Base-by-base conservation (phyloP, 2,797 vertebrate species). In the Centroberyx gerrardi region DNA sequence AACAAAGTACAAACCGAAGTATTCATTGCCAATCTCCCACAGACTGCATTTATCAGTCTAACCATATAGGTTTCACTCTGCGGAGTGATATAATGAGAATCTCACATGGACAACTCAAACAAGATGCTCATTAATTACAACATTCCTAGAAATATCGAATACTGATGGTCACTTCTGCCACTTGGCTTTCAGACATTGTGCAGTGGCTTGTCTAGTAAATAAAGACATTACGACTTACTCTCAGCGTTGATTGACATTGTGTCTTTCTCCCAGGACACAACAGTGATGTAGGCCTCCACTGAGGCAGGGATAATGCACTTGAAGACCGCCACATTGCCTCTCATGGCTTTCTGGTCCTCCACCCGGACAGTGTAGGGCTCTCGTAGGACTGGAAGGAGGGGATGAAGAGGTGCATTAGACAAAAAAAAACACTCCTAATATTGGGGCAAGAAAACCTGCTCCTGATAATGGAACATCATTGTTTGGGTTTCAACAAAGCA, bases 261-360 rank as follows among this genome's bases (percentile, higher is more conserved):
- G 95, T 98, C 97, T 94, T 98, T 98, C 95, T 98, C 97, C 97
- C 97, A 98, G 90, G 97, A 97, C 95, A 97, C 93, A 94, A 97
- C 97, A 91, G 96, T 95, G 96, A 97, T 95, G 93, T 98, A 97
- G 81, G 97, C 96, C 97, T 99, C 98, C 95, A 99, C 97, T 76
- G 97, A 98, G 96, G 97, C 96, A 92, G 98, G 97, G 94, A 99
- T 99, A 98, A 99, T 99, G 97, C 98, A 99, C 97, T 99, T 99
- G 96, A 99, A 99, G 94, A 94, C 96, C 95, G 96, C 97, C 96
- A 98, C 96, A 96, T 98, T 98, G 96, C 98, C 98, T 96, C 98
- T 97, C 98, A 99, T 99, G 96, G 98, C 98, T 97, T 97, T 99
- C 96, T 99, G 98, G 96, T 99, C 98, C 95, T 99, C 98, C 96